Base-by-base conservation (phyloP, 2,797 vertebrate genomes). In the Chrysocyon brachyurus region DNA sequence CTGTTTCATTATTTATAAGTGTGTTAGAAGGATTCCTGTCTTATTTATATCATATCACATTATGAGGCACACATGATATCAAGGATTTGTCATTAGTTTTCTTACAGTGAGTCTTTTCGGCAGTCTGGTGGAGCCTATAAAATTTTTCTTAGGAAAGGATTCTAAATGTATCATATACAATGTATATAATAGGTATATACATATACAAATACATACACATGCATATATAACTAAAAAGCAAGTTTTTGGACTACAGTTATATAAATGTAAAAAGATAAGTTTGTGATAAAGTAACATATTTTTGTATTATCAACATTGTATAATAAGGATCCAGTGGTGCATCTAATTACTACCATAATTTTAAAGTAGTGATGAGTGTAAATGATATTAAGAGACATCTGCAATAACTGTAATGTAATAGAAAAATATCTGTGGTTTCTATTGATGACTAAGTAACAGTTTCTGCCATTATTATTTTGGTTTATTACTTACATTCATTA, bases 181-280 rank as follows among this genome's bases (percentile, higher is more conserved):
- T 21, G n/a, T 68, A 21, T 36, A 68, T 21, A 68, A 21, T 21
- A 33, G n/a, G 16, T 33, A 68, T 19, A 33, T 68, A 33, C 54
- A 21, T 16, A 91, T 12, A 68, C 14, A 75, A 31, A 68, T 2
- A 22, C 16, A 89, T 5, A 63, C 14, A 73, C 14, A 68, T 5
- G 0, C 4, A 31, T 12, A 79, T 54, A 88, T 19, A 81, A 17
- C 75, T 77, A 2, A 52, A 73, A 95, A 93, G 46, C 14, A 63
- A 21, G 7, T 5, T 87, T 96, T 89, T 87, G 15, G 73, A 95
- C 92, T 28, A 75, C 1, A 72, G 8, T 72, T 84, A 88, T 52
- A n/a, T 81, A 78, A 87, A 84, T 73, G 12, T 83, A 88, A 94
- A 93, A 95, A 79, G n/a, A 61, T 26, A 87, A 3, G n/a, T 86